Conservation (phyloP, 2,888 invertebrate species). For the Tortricodes alternella region DNA sequence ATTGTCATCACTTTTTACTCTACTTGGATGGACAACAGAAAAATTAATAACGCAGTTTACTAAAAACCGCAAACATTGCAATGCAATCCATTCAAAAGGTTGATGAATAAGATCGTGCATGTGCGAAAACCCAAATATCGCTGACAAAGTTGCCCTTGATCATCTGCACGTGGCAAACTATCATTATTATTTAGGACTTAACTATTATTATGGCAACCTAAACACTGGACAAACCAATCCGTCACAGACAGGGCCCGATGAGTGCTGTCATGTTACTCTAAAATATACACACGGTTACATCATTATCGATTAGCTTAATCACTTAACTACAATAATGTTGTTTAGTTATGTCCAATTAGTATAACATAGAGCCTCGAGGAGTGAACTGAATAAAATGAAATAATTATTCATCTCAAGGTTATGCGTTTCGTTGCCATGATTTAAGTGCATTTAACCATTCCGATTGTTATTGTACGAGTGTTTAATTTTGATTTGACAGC, state of each 20-base stretch:
- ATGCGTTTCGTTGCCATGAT: constrained; percentile 7
- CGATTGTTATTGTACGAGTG: constrained; percentile 3
- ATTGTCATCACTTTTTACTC: too few relatives aligned
- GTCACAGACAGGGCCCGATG: not conserved
- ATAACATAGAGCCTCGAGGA: constrained; percentile 13
- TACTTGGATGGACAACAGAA: too few relatives aligned
- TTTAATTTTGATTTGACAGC: constrained; percentile 17
- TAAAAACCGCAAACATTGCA: too few relatives aligned
- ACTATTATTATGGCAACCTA: too few relatives aligned
- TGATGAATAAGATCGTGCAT: too few relatives aligned
- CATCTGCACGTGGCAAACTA: too few relatives aligned
- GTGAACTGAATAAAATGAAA: constrained; percentile 10
- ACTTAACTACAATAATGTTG: constrained; percentile 12
- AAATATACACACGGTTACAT: not conserved
- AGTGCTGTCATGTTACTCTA: constrained; percentile 1
- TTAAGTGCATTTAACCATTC: constrained; percentile 15
- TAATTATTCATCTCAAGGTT: constrained; percentile 18
- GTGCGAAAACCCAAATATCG: too few relatives aligned
- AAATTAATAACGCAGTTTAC: too few relatives aligned
- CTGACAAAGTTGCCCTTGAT: not conserved
- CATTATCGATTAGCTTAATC: constrained; percentile 12
- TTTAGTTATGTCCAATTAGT: constrained; percentile 17
- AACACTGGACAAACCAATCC: not conserved
- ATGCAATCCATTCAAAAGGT: too few relatives aligned
- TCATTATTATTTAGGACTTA: too few relatives aligned